Evolutionary conservation across 2,888 invertebrate species (phyloP).

Genomic region (Polydrusus cervinus): DNA sequence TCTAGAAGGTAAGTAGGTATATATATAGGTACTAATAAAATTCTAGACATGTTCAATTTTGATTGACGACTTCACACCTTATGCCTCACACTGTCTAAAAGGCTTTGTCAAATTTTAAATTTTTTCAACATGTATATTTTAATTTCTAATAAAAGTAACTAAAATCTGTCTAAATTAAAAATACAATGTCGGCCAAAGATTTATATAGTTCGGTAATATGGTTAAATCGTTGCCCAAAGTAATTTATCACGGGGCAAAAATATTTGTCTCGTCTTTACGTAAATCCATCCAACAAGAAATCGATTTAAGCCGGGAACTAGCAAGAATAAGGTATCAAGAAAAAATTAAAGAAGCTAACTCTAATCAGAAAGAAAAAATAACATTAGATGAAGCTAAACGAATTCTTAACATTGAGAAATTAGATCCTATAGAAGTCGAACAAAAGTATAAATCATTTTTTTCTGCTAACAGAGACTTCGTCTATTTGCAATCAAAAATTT

Average conservation of each 20-base stretch:
- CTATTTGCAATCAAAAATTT: conserved; percentile 96
- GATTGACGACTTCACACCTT: neutral
- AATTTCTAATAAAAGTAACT: neutral
- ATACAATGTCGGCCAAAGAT: conserved; percentile 1
- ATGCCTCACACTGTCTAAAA: conserved; percentile 2
- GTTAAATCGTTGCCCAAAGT: conserved; percentile 56
- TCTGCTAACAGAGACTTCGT: conserved; percentile 94
- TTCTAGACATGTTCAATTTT: too few relatives aligned
- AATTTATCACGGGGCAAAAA: conserved; percentile 56
- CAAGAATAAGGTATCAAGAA: conserved; percentile 69
- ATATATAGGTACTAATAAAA: too few relatives aligned
- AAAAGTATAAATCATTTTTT: conserved; percentile 90
- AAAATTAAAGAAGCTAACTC: neutral
- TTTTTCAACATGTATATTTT: too few relatives aligned
- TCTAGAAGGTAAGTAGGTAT: too few relatives aligned
- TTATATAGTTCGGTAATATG: conserved; percentile 35
- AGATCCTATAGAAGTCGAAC: conserved; percentile 78
- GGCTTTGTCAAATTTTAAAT: conserved; percentile 9
- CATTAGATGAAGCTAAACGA: conserved; percentile 85
- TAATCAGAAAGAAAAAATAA: conserved; percentile 49
- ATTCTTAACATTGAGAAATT: conserved; percentile 88
- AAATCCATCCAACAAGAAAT: conserved; percentile 86
- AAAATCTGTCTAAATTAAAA: neutral
- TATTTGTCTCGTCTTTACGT: conserved; percentile 57
- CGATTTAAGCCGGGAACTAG: conserved; percentile 86